Evolutionary conservation across 2,797 vertebrate species (phyloP).

Genomic region (Australoheros facetus): DNA sequence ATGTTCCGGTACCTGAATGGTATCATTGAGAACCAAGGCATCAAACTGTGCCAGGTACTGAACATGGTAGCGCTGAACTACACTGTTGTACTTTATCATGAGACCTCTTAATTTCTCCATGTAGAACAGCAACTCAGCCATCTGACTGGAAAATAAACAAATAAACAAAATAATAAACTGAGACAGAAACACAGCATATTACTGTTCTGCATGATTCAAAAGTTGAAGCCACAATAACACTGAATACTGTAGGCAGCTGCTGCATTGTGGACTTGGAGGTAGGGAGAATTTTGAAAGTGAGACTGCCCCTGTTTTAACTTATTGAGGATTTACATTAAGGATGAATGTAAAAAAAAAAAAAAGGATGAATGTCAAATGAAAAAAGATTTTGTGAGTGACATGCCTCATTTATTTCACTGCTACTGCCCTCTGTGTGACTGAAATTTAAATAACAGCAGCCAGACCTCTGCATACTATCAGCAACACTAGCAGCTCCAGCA

Average conservation of each 20-base stretch:
- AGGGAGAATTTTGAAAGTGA: not conserved
- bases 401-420: not conserved
- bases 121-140: slow-evolving; percentile 89
- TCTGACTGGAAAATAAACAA: slow-evolving; percentile 71
- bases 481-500: not conserved
- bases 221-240: not conserved
- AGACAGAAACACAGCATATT: not conserved
- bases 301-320: not conserved
- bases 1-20: slow-evolving; percentile 85
- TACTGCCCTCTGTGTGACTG: not conserved
- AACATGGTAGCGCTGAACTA: slow-evolving; percentile 89
- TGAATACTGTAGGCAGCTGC: not conserved
- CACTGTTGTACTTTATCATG: slow-evolving; percentile 66
- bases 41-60: slow-evolving; percentile 92
- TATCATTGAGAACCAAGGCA: slow-evolving; percentile 88
- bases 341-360: not conserved
- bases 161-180: not conserved
- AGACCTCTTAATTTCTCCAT: slow-evolving; percentile 85
- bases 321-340: not conserved
- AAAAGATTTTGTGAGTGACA: not conserved
- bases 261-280: not conserved
- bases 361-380: not conserved
- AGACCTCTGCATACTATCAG: not conserved
- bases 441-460: not conserved
- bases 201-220: not conserved